phyloP scores from a whole-genome alignment of 2,113 vertebrate species.

The Cephalopterus ornatus region DNA sequence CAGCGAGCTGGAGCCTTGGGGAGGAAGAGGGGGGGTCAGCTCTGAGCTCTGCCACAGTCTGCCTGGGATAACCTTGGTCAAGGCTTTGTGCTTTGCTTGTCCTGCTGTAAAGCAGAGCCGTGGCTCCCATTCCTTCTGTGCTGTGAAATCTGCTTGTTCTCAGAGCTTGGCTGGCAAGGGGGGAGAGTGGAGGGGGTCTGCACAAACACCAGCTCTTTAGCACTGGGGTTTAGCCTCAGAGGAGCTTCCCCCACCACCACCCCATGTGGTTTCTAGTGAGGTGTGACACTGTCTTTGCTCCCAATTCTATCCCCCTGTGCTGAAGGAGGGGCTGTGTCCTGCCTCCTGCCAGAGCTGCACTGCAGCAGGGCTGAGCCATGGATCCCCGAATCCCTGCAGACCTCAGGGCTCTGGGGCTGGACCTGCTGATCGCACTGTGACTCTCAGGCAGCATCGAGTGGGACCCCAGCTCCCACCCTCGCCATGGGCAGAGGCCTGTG shows the following conservation, averaged over 20 bases:
- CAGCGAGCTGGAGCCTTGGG: not conserved
- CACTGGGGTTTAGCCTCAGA: not conserved
- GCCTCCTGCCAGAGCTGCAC: not conserved
- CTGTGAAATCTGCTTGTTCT: not conserved
- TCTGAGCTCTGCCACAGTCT: not conserved
- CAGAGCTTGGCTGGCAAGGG: not conserved
- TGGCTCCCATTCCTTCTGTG: not conserved
- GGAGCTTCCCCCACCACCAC: not conserved
- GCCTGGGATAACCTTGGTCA: conserved; percentile 6
- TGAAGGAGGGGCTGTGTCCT: not conserved
- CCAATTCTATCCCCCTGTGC: not conserved
- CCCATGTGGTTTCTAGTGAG: not conserved
- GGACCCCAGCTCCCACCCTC: not conserved
- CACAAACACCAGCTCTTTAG: not conserved
- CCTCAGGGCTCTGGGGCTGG: not conserved
- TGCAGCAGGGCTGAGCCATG: not conserved
- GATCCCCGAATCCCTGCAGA: not conserved
- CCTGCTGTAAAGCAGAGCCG: not conserved
- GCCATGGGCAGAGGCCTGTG: rapidly evolving
- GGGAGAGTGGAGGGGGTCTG: not conserved
- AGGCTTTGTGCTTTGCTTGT: not conserved
- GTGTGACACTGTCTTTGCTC: not conserved
- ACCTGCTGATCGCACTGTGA: not conserved
- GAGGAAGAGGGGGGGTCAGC: not conserved
- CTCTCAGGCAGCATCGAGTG: rapidly evolving